Percentiles rank a stretch among this genome's conserved stretches.
These are phyloP conservation scores for Clusia tigrina DNA, from an alignment of 2,888 invertebrate genomes.

Conservation along the genomic window DNA sequence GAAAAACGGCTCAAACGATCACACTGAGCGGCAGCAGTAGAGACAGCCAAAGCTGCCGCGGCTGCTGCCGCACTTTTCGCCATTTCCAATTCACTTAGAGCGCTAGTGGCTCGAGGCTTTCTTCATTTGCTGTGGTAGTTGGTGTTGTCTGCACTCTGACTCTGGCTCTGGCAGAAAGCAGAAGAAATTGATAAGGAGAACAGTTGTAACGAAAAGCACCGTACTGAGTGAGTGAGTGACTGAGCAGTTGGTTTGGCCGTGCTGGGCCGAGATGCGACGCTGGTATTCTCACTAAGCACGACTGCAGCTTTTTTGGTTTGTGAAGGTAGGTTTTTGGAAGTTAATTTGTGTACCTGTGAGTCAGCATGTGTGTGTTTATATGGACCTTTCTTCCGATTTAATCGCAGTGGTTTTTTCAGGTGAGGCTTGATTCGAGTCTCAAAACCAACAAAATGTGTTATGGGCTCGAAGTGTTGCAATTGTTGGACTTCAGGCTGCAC, in stretches of 20 bases:
- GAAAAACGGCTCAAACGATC: not conserved
- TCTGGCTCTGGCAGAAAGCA: slow-evolving; percentile 4
- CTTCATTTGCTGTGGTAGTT: slow-evolving; percentile 7
- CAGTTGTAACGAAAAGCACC: not conserved
- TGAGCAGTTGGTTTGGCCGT: not conserved
- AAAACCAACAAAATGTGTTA: too few relatives aligned
- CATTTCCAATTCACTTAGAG: not conserved
- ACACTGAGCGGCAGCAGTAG: not conserved
- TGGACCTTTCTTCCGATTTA: too few relatives aligned
- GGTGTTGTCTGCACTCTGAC: not conserved
- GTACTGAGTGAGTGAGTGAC: too few relatives aligned
- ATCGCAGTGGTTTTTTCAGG: too few relatives aligned
- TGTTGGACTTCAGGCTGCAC: too few relatives aligned
- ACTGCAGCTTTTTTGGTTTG: too few relatives aligned
- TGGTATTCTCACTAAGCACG: not conserved
- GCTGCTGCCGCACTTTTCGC: not conserved
- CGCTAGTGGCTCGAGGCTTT: too few relatives aligned
- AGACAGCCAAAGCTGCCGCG: not conserved
- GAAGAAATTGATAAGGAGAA: not conserved
- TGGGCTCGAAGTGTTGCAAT: too few relatives aligned
- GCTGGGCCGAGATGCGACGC: not conserved
- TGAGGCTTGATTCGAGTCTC: too few relatives aligned
- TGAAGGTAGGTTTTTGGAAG: too few relatives aligned
- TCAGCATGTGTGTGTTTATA: too few relatives aligned
- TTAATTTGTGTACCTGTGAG: too few relatives aligned